phyloP scores from a whole-genome alignment of 2,113 vertebrate species.

The Tiliqua scincoides region DNA sequence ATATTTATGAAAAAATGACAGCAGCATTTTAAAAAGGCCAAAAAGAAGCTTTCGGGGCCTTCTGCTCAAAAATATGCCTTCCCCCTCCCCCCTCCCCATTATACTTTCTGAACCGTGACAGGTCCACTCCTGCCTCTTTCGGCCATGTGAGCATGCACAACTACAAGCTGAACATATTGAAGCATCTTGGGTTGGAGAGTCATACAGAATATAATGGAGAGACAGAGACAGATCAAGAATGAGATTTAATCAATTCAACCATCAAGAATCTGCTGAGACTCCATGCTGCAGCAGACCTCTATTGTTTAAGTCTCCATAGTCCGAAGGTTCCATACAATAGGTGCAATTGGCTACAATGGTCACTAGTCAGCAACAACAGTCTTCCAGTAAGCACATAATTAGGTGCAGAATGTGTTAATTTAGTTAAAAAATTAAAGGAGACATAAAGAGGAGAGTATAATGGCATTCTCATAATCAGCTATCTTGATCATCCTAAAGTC shows the following conservation, averaged over 20 bases:
- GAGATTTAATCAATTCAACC: background rate
- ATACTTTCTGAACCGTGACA: background rate
- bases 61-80: background rate
- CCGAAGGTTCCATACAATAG: conserved; percentile 1
- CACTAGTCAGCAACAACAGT: conserved; percentile 16
- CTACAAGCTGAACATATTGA: background rate
- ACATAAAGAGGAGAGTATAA: background rate
- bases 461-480: background rate
- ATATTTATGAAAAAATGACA: background rate
- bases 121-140: background rate
- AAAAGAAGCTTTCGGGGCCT: background rate
- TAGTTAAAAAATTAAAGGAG: conserved; percentile 2
- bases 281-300: background rate
- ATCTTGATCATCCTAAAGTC: background rate
- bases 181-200: background rate
- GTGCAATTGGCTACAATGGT: background rate
- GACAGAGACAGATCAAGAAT: background rate
- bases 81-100: too few relatives aligned
- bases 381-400: background rate
- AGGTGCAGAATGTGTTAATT: background rate
- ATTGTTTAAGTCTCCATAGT: background rate
- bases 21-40: too few relatives aligned
- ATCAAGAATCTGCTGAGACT: conserved; percentile 6
- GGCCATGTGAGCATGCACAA: background rate
- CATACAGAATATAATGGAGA: background rate